Percentiles rank a stretch among this genome's conserved stretches.
Conservation (phyloP, 2,888 invertebrate genomes). For the Patella depressa region DNA sequence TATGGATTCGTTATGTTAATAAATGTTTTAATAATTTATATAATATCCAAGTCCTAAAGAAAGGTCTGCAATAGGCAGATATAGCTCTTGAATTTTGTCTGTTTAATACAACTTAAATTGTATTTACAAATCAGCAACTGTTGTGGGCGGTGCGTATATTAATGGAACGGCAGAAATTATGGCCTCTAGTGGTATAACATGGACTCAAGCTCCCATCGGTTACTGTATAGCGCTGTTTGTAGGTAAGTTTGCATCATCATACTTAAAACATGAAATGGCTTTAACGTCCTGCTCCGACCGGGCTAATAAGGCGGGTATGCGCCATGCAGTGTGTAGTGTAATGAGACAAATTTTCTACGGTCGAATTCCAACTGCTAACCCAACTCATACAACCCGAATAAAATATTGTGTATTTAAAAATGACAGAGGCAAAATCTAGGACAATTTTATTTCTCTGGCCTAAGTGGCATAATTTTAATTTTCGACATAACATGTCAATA, state of each 20-base stretch:
- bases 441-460: no score
- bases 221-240: constrained; percentile 38
- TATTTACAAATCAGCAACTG: constrained; percentile 34
- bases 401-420: no score
- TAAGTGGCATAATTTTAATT: no score
- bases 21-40: no score
- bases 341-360: not conserved
- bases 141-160: constrained; percentile 47
- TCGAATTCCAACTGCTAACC: not conserved
- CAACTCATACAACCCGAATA: no score
- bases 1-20: no score
- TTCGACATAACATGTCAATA: no score
- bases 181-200: constrained; percentile 36
- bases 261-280: not conserved
- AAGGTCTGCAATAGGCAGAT: no score
- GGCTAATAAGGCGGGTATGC: not conserved
- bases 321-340: not conserved
- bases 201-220: constrained; percentile 43
- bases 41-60: no score
- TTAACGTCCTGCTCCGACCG: not conserved
- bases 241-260: constrained; percentile 34
- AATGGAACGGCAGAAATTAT: constrained; percentile 46
- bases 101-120: no score
- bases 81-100: no score
- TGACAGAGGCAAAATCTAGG: no score